phyloP scores from a whole-genome alignment of 2,888 invertebrate species.

The Cataglyphis cursor region DNA sequence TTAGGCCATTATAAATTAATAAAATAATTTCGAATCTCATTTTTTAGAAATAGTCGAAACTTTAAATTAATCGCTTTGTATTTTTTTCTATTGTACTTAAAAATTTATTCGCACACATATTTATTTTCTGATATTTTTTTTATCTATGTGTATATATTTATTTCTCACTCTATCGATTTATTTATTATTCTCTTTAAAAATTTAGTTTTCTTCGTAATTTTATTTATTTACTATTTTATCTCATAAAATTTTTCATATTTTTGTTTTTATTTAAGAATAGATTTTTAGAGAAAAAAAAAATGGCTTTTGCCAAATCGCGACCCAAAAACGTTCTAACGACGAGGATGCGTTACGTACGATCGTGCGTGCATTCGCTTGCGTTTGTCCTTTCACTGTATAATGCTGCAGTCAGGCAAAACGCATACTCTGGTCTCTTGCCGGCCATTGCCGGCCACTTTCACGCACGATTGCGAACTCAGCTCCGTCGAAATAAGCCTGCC shows the following conservation, averaged over 20 bases:
- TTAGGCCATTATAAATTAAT: neutral
- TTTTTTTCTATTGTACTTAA: neutral
- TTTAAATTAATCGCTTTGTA: neutral
- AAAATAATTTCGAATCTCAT: neutral
- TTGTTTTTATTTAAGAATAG: neutral
- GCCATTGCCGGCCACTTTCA: conserved; percentile 73
- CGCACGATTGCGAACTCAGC: conserved; percentile 72
- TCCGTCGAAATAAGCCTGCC: conserved; percentile 23
- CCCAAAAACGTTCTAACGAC: neutral
- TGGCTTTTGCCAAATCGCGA: neutral
- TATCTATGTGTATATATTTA: neutral
- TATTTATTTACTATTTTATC: neutral
- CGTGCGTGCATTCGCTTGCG: conserved; percentile 45
- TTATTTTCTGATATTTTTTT: neutral
- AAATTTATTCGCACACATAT: neutral
- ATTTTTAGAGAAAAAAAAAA: neutral
- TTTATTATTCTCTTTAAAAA: neutral
- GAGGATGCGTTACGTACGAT: conserved; percentile 44
- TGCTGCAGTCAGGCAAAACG: conserved; percentile 46
- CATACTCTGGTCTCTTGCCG: conserved; percentile 42
- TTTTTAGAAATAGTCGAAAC: neutral
- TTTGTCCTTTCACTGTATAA: conserved; percentile 68
- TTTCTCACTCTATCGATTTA: neutral
- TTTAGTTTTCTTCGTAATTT: neutral
- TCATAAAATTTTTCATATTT: neutral